Conservation (phyloP, 1,140 invertebrate species). For the Plectrocnemia conspersa region DNA sequence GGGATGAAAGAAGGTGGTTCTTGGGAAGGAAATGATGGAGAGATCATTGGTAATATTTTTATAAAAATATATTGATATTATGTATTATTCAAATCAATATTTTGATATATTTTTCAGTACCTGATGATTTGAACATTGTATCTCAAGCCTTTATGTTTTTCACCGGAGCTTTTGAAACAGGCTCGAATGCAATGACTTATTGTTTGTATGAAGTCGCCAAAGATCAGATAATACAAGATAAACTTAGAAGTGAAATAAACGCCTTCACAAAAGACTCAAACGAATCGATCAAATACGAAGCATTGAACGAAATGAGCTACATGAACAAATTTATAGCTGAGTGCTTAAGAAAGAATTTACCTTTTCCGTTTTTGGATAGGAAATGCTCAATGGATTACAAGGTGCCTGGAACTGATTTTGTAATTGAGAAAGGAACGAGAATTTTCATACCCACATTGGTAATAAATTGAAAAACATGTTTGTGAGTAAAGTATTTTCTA, state of each 20-base stretch:
- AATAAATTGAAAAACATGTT: neutral
- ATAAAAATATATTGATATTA: too few species aligned
- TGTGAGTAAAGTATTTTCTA: neutral
- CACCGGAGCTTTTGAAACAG: slow-evolving; percentile 40
- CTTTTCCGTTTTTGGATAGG: slow-evolving; percentile 45
- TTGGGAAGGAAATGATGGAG: slow-evolving; percentile 29
- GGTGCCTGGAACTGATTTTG: slow-evolving; percentile 43
- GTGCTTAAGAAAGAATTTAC: slow-evolving; percentile 50
- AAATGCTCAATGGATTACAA: slow-evolving; percentile 45
- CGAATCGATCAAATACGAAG: slow-evolving; percentile 39
- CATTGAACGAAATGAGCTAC: slow-evolving; percentile 43
- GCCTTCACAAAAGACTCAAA: too few species aligned
- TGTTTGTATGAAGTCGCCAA: slow-evolving; percentile 40
- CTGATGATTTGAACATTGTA: slow-evolving; percentile 38
- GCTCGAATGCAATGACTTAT: slow-evolving; percentile 33
- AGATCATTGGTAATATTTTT: slow-evolving; percentile 31
- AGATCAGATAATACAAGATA: slow-evolving; percentile 43
- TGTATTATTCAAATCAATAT: too few species aligned
- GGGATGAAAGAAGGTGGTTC: slow-evolving; percentile 16
- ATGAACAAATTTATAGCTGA: slow-evolving; percentile 44
- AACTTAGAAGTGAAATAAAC: slow-evolving; percentile 40
- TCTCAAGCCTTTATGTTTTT: slow-evolving; percentile 42
- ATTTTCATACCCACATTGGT: slow-evolving; percentile 48
- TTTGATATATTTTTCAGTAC: slow-evolving; percentile 25
- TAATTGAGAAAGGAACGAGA: slow-evolving; percentile 47